Conservation (phyloP, 2,797 vertebrate genomes). For the Crax fasciolata region DNA sequence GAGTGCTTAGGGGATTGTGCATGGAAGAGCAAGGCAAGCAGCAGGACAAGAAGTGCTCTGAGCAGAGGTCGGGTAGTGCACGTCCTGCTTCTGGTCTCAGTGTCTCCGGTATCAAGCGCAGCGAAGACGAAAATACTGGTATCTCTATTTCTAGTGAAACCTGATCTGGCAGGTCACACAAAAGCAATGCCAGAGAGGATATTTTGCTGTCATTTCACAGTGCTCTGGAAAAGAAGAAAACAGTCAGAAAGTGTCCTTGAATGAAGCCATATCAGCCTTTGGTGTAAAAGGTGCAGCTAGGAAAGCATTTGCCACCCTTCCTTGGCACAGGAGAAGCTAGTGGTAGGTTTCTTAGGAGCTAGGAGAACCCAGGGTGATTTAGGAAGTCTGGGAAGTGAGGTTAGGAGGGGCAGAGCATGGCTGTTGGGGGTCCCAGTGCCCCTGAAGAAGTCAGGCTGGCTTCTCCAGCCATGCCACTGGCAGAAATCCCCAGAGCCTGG, state of each 20-base stretch:
- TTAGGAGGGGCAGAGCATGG: accelerated
- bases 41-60: background rate
- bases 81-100: background rate
- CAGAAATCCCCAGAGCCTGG: background rate
- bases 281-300: background rate
- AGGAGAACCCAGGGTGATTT: background rate
- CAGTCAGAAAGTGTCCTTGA: background rate
- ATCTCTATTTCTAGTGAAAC: conserved; percentile 44
- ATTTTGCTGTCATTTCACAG: background rate
- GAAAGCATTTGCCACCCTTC: background rate
- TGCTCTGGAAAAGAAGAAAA: conserved; percentile 8
- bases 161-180: background rate
- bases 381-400: background rate
- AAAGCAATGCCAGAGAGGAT: background rate
- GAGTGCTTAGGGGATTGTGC: background rate
- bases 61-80: background rate
- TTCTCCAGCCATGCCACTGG: background rate
- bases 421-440: background rate
- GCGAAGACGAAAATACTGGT: background rate
- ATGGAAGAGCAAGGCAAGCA: background rate
- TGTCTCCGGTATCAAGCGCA: background rate
- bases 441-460: no score
- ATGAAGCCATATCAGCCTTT: background rate
- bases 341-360: background rate
- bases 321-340: background rate